Evolutionary conservation across 2,797 vertebrate genomes (phyloP), one percentile per base, ranked within the genome.

Genomic region (Eptatretus atami): DNA sequence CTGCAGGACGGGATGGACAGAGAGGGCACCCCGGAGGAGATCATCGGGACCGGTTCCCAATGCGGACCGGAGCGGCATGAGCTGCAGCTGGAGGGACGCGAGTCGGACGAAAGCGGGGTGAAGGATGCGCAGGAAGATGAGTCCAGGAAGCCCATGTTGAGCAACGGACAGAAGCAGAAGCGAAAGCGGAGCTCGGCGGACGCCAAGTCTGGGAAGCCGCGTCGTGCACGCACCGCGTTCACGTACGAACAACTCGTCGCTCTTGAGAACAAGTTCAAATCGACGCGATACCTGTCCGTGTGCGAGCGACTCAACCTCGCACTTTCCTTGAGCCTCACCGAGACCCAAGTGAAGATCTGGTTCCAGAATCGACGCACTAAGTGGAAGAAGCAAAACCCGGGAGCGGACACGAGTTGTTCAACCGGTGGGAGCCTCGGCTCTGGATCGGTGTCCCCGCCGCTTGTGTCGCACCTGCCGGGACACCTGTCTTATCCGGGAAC

Each of bases 321-420:
- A 1, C 74, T 88, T 70, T 88, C 85, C 1, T 78, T 88, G 6
- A 88, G 84, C 66, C 78, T 90, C 67, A 88, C 85, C 1, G 85
- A 88, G 76, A 88, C 85, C 25, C 85, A 88, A 74, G 85, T 90
- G 64, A 90, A 44, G 31, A 44, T 44, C 31, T 44, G 31, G 31
- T 44, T 44, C 31, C 31, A 44, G 31, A 90, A 90, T 71, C 80
- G 85, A 14, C 75, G 85, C 67, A 90, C 85, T 73, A 90, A 90
- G 76, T 88, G 85, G 84, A 90, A 90, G 80, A 90, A 90, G 71
- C 84, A 90, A 71, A 88, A 90, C 70, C 85, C 85, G 0, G 86
- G 83, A 1, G 85, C 85, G 1, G 85, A 88, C 74, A 90, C 86
- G 1, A 90, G 86, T 2, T 86, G 86, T 10, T 86, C 87, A 9